Conservation (phyloP, 64 coral and sea anemone genomes). For the Montipora capricornis region DNA sequence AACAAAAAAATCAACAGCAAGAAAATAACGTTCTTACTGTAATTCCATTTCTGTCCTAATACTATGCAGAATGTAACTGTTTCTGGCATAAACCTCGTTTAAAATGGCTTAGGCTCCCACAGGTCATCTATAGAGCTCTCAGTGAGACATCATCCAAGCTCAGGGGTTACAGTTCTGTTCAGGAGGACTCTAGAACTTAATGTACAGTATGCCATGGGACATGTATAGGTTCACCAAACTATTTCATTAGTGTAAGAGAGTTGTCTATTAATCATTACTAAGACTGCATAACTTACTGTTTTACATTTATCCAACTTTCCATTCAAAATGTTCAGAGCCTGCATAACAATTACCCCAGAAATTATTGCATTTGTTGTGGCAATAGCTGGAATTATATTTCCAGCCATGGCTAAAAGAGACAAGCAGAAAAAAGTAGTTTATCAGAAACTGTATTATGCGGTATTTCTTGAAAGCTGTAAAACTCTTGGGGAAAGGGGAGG, state of each 20-base stretch:
- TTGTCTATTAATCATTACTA: neutral
- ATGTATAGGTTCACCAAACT: neutral
- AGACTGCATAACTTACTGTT: conserved; percentile 64
- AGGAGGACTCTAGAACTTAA: too few relatives aligned
- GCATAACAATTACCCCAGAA: conserved; percentile 94
- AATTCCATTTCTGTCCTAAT: too few relatives aligned
- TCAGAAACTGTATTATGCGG: neutral
- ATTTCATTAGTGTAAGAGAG: neutral
- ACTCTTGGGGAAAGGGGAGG: too few relatives aligned
- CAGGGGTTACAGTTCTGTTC: too few relatives aligned
- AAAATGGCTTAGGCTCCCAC: too few relatives aligned
- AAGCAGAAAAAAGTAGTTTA: neutral
- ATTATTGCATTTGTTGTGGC: conserved; percentile 99
- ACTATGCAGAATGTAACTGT: too few relatives aligned
- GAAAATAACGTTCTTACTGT: too few relatives aligned
- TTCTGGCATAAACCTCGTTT: too few relatives aligned
- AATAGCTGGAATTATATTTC: conserved; percentile 98
- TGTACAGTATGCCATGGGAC: neutral
- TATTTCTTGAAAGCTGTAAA: too few relatives aligned
- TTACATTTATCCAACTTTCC: conserved; percentile 90
- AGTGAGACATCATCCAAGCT: too few relatives aligned
- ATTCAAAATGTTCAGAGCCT: conserved; percentile 83
- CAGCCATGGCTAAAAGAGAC: conserved; percentile 87
- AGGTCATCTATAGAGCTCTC: too few relatives aligned
- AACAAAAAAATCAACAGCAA: too few relatives aligned